Evolutionary conservation across 2,797 vertebrate genomes (phyloP).

Genomic region (Antrozous pallidus): DNA sequence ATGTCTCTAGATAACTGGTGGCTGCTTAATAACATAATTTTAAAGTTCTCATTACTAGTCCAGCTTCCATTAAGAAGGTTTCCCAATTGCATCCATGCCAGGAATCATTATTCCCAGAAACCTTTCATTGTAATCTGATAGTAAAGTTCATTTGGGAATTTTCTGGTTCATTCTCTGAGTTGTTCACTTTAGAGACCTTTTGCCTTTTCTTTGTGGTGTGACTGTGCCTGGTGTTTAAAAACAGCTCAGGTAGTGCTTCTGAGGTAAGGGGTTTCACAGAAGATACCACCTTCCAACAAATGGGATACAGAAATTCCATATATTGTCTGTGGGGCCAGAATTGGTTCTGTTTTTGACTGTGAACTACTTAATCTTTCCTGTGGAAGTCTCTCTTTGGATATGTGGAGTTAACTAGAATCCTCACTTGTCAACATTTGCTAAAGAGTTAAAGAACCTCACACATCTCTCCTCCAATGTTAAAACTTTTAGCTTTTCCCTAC

Average conservation of each 20-base stretch:
- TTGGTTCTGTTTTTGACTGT: constrained; percentile 2
- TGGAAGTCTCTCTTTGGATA: not conserved
- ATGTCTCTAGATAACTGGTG: not conserved
- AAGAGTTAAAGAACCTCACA: not conserved
- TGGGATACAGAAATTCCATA: not conserved
- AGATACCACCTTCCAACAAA: not conserved
- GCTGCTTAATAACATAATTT: not conserved
- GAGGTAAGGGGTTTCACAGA: not conserved
- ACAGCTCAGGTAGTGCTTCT: not conserved
- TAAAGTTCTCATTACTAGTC: not conserved
- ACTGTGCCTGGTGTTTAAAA: not conserved
- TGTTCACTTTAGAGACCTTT: not conserved
- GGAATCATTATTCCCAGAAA: not conserved
- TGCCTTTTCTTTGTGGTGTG: not conserved
- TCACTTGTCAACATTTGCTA: not conserved
- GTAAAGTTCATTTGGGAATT: not conserved
- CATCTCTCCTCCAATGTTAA: not conserved
- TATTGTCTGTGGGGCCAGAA: not conserved
- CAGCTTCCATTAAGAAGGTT: not conserved
- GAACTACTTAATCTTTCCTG: not conserved
- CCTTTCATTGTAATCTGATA: not conserved
- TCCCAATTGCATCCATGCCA: not conserved
- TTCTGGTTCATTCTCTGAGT: not conserved
- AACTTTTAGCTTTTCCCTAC: not conserved
- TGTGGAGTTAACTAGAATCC: not conserved